phyloP scores from a whole-genome alignment of 2,888 invertebrate genomes.

The Nycteola revayana region DNA sequence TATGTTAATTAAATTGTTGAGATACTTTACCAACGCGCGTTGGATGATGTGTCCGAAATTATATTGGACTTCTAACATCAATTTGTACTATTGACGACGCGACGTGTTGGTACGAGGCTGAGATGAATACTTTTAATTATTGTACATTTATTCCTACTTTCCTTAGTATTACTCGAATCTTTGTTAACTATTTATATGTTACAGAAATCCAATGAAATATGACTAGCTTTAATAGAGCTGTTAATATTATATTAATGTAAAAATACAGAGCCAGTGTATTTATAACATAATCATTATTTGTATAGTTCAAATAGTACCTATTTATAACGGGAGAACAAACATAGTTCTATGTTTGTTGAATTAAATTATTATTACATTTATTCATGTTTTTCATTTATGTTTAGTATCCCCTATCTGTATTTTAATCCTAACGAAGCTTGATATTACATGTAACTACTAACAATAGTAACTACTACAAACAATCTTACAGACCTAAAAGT shows the following conservation, averaged over 20 bases:
- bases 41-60: constrained; percentile 32
- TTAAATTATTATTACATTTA: constrained; percentile 77
- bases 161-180: constrained; percentile 70
- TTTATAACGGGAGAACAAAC: constrained; percentile 69
- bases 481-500: too few relatives aligned
- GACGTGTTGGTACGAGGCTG: constrained; percentile 47
- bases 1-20: constrained; percentile 60
- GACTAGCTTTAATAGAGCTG: constrained; percentile 76
- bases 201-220: constrained; percentile 71
- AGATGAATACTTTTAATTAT: constrained; percentile 53
- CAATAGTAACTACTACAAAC: too few relatives aligned
- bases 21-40: constrained; percentile 43
- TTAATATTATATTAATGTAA: constrained; percentile 78
- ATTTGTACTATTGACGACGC: constrained; percentile 33
- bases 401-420: constrained; percentile 1
- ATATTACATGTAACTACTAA: too few relatives aligned
- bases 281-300: constrained; percentile 80
- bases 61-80: constrained; percentile 29
- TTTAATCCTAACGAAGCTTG: too few relatives aligned
- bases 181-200: constrained; percentile 82
- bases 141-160: constrained; percentile 72
- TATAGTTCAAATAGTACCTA: constrained; percentile 77
- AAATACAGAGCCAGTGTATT: constrained; percentile 79
- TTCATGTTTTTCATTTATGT: constrained; percentile 32
- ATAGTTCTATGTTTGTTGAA: constrained; percentile 70